A percentile compares a stretch with the other conserved stretches of the same genome.
phyloP scores from a whole-genome alignment of 2,113 vertebrate species.

The Bufo gargarizans region DNA sequence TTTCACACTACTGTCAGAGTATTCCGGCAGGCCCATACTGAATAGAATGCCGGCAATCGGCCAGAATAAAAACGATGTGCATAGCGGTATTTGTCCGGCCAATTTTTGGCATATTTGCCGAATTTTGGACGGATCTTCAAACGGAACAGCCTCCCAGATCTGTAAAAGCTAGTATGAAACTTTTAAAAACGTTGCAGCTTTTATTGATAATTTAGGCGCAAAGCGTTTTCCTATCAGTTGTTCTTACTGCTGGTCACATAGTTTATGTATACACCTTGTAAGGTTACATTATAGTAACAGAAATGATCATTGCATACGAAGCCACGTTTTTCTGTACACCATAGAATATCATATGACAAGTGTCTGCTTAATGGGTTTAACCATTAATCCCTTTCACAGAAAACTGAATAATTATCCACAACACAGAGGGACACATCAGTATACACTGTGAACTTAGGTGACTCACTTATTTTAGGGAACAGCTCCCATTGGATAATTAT shows the following conservation, averaged over 20 bases:
- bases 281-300: background rate
- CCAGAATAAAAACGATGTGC: no score
- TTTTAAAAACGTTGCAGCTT: no score
- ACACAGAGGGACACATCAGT: background rate
- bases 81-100: no score
- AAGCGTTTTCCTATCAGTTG: background rate
- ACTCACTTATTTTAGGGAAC: background rate
- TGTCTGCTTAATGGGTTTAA: conserved; percentile 11
- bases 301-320: background rate
- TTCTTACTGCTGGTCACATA: background rate
- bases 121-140: no score
- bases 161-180: no score
- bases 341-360: conserved; percentile 5
- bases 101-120: no score
- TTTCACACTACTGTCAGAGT: no score
- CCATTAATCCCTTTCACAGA: conserved; percentile 22
- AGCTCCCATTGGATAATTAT: background rate
- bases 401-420: background rate
- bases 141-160: no score
- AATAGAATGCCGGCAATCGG: no score
- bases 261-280: background rate
- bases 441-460: background rate
- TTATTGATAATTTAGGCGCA: no score
- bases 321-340: background rate
- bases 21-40: no score